Evolutionary conservation across 2,797 vertebrate species (phyloP).

Genomic region (Astyanax mexicanus): DNA sequence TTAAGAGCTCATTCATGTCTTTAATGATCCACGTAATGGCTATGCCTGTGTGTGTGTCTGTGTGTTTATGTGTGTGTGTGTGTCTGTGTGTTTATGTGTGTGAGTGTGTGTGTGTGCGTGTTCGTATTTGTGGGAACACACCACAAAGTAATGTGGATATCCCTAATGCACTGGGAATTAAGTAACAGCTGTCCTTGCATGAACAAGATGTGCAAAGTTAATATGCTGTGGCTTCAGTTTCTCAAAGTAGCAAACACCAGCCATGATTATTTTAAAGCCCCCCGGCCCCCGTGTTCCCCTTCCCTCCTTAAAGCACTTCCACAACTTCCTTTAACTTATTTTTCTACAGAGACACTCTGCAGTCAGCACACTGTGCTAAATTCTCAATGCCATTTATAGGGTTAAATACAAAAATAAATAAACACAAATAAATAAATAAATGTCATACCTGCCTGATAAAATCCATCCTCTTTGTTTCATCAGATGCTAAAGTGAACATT

Average conservation of each 20-base stretch:
- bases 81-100: conserved; percentile 69
- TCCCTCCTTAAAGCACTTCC: not conserved
- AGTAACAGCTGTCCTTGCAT: conserved; percentile 80
- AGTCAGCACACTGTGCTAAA: not conserved
- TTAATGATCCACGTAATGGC: conserved; percentile 83
- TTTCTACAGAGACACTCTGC: conserved; percentile 4
- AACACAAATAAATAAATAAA: too few species aligned
- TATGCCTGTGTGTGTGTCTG: conserved; percentile 73
- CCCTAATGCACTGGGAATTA: conserved; percentile 73
- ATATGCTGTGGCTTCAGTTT: conserved; percentile 33
- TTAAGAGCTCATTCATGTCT: conserved; percentile 84
- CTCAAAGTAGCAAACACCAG: conserved; percentile 15
- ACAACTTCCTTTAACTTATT: not conserved
- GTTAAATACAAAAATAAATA: too few species aligned
- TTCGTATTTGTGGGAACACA: conserved; percentile 79
- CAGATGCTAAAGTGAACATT: conserved; percentile 72
- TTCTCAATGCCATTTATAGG: not conserved
- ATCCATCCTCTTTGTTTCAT: not conserved
- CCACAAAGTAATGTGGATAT: conserved; percentile 74
- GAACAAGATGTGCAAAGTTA: conserved; percentile 65
- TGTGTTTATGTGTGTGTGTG: conserved; percentile 72
- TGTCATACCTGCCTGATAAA: not conserved
- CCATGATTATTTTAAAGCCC: conserved; percentile 8
- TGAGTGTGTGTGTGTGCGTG: conserved; percentile 72
- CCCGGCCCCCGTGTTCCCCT: too few species aligned